Evolutionary conservation across 2,113 vertebrate species (phyloP), one percentile per base, ranked within the genome.

Genomic region (Lepus europaeus): DNA sequence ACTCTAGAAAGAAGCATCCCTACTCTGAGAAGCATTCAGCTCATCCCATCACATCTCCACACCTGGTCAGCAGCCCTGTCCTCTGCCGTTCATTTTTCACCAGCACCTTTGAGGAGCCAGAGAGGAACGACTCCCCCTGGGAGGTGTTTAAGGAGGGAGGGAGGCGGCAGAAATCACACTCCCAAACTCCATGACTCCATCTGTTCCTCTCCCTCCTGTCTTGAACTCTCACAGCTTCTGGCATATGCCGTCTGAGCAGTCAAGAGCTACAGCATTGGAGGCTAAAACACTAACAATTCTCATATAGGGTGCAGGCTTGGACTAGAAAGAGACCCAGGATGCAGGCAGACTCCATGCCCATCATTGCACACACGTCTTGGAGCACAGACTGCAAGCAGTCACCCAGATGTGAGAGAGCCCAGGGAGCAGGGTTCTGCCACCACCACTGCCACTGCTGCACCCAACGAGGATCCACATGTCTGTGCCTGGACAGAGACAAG

Each of bases 21-120:
- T 45, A 0, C 6, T 3, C n/a, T 2, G 8, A 11, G 61, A 4
- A 70, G 0, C 1, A 5, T 0, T 25, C 23, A 36, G 4, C 4
- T 49, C 16, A 20, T 1, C 6, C 9, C 25, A 3, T 31, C 14
- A 0, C 16, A n/a, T 12, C n/a, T 33, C 51, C 49, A 59, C 19
- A 4, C 0, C 0, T 2, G 3, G 56, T 59, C 56, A 59, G 12
- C 56, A 59, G 13, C 56, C 56, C 14, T 39, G n/a, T 29, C n/a
- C 33, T 45, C 17, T 4, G 17, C n/a, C n/a, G n/a, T n/a, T 6
- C 59, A 49, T 2, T 59, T 82, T 4, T 31, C 1, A 66, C n/a
- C 11, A 33, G 45, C 16, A 90, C 56, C 61, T 20, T 56, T 10
- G 56, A 59, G 72, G 6, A 64, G 12, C 6, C 13, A 2, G 9